Percentiles rank a stretch among this genome's conserved stretches.
Evolutionary conservation across 2,113 vertebrate genomes (phyloP).

Genomic region (Cyprinodon variegatus): DNA sequence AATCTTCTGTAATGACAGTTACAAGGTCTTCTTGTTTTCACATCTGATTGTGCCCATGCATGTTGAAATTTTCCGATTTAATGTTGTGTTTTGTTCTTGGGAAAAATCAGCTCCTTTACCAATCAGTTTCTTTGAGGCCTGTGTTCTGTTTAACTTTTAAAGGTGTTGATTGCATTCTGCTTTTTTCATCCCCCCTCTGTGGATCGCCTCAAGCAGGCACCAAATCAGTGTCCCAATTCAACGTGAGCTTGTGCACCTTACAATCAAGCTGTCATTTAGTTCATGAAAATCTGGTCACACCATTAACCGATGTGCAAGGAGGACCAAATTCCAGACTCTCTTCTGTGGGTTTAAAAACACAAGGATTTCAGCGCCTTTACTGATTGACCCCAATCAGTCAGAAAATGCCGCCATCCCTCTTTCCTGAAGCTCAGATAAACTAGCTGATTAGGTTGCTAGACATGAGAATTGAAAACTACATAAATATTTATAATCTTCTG

Average conservation of each 20-base stretch:
- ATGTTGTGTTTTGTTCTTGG: conserved; percentile 45
- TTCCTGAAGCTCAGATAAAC: conserved; percentile 39
- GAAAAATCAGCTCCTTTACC: conserved; percentile 67
- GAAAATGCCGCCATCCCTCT: conserved; percentile 49
- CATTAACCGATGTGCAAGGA: conserved; percentile 68
- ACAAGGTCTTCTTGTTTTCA: conserved; percentile 38
- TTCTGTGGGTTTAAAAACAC: conserved; percentile 52
- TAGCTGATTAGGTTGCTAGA: conserved; percentile 74
- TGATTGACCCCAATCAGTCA: conserved; percentile 82
- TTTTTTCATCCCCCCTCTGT: conserved; percentile 27
- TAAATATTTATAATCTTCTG: conserved; percentile 61
- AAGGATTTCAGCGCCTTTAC: conserved; percentile 48
- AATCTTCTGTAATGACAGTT: conserved; percentile 18
- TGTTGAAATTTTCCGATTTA: conserved; percentile 47
- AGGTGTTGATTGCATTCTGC: conserved; percentile 63
- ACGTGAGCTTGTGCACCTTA: conserved; percentile 45
- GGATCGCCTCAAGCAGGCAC: conserved; percentile 52
- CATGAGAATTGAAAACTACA: conserved; percentile 46
- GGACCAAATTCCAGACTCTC: conserved; percentile 52
- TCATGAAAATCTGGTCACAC: conserved; percentile 67
- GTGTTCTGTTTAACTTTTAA: conserved; percentile 60
- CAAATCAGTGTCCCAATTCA: conserved; percentile 65
- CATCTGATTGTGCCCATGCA: conserved; percentile 53
- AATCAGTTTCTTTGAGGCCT: conserved; percentile 61
- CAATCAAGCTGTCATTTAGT: conserved; percentile 76